Base-by-base conservation (phyloP, 2,113 vertebrate genomes). In the Myrmecobius fasciatus region DNA sequence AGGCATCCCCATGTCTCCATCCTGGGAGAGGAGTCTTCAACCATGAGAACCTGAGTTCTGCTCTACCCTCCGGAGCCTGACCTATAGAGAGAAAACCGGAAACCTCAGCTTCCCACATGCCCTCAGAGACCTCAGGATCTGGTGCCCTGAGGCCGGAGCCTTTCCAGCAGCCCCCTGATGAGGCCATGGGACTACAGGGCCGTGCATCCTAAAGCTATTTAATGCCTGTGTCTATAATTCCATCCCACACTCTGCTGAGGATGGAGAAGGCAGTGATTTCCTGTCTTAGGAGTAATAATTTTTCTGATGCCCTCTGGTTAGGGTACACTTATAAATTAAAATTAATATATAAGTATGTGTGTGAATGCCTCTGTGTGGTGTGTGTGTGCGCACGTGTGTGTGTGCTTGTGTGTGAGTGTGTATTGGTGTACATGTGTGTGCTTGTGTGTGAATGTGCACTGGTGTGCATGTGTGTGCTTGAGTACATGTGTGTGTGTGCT, bases 281-380 rank as follows among this genome's bases (percentile, higher is more conserved):
- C 97, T 98, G 98, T 97, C 94, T 97, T 89, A 95, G 94, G 95
- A 98, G 97, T 96, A 95, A 96, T 93, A 89, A 89, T 96, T 94
- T 93, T 89, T 93, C 98, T 97, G 97, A 97, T 98, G 98, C 98
- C 98, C 98, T 98, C 98, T 98, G 98, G 98, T 97, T 97, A 98
- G 98, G 98, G 98, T 98, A 95, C 97, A 95, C 96, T 98, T 95
- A 83, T 96, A 96, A 96, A 95, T 97, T 95, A 97, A 98, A 98
- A 96, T 98, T 98, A 98, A 98, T 98, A 98, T 98, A 98, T 98
- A 98, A 96, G 90, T 25, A 43, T 11, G 95, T 89, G 94, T 96
- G 97, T 92, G 54, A 89, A 92, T 75, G 1, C 20, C 0, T 17
- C 60, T 31, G 53, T 0, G 53, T 53, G 2, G 89, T 53, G 94